Conservation (phyloP, 2,113 vertebrate genomes). For the Lepus timidus region DNA sequence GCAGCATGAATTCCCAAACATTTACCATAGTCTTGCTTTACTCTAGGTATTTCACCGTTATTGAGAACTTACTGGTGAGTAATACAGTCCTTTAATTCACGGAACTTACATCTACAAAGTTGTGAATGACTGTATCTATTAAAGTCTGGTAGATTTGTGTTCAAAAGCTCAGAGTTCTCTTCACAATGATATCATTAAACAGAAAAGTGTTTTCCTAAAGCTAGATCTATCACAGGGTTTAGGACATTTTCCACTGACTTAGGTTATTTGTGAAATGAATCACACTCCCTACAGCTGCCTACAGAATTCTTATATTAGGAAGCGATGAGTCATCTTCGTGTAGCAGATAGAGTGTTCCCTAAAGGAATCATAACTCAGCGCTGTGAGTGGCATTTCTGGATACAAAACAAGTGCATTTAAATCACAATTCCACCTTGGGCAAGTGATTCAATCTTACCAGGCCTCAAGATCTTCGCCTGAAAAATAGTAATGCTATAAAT, state of each 20-base stretch:
- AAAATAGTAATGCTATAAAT: neutral
- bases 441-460: neutral
- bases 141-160: neutral
- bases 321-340: neutral
- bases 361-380: neutral
- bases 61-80: neutral
- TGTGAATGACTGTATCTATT: neutral
- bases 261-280: neutral
- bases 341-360: neutral
- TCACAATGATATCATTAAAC: neutral
- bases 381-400: neutral
- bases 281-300: neutral
- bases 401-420: neutral
- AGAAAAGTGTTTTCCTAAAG: neutral
- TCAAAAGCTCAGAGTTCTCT: constrained; percentile 33
- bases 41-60: neutral
- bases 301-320: neutral
- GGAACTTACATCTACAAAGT: neutral
- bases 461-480: neutral
- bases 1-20: neutral
- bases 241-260: neutral
- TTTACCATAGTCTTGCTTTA: neutral
- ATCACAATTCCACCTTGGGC: neutral
- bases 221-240: neutral
- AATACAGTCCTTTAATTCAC: neutral